These are phyloP conservation scores for Botia kubotai DNA, from an alignment of 2,797 vertebrate genomes.

Conservation along the genomic window DNA sequence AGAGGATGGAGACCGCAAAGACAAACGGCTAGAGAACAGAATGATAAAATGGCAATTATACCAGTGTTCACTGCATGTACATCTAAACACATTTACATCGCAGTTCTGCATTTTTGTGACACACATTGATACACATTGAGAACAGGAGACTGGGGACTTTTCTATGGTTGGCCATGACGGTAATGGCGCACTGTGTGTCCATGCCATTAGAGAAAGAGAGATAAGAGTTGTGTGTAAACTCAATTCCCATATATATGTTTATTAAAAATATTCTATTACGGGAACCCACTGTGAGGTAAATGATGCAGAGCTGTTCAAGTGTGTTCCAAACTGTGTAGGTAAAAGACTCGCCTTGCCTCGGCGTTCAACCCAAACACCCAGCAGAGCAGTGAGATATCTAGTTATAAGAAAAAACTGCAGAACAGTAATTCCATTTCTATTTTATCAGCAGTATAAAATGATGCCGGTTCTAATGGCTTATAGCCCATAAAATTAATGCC, in stretches of 20 bases:
- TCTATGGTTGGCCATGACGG: neutral
- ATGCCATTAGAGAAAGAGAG: neutral
- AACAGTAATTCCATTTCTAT: constrained; percentile 41
- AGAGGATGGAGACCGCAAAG: constrained; percentile 30
- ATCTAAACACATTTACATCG: constrained; percentile 9
- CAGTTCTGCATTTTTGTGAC: neutral
- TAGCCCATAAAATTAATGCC: constrained; percentile 49
- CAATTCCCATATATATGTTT: constrained; percentile 1
- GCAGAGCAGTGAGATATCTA: constrained; percentile 10
- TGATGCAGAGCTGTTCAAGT: constrained; percentile 4
- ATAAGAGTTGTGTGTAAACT: constrained; percentile 10
- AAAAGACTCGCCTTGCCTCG: constrained; percentile 22
- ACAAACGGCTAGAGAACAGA: constrained; percentile 31
- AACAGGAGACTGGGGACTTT: neutral
- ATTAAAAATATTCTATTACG: constrained; percentile 13
- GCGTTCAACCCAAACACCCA: constrained; percentile 14
- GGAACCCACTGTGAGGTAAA: constrained; percentile 32
- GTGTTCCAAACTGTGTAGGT: constrained; percentile 1
- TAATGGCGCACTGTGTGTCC: neutral
- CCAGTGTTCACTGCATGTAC: constrained; percentile 19
- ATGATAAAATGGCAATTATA: constrained; percentile 43
- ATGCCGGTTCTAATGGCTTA: constrained; percentile 47
- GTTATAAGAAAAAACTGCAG: constrained; percentile 15
- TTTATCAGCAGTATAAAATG: constrained; percentile 49
- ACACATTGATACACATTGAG: neutral